Conservation (phyloP, 2,888 invertebrate species). For the Oithona nana region DNA sequence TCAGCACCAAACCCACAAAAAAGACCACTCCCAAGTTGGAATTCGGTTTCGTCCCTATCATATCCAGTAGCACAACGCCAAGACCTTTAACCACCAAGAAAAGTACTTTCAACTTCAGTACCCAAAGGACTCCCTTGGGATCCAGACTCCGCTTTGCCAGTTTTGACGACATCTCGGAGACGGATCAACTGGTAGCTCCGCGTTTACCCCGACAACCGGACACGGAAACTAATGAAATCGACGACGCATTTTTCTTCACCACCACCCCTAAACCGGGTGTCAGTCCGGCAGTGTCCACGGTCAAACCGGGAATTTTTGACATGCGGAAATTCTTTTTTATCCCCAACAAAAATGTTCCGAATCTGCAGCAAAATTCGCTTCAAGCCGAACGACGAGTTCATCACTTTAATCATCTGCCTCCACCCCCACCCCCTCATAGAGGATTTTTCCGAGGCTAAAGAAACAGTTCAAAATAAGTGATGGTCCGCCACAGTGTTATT, state of each 20-base stretch:
- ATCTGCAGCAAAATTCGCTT: neutral
- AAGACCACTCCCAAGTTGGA: neutral
- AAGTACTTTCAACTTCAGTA: neutral
- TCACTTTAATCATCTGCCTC: too few species aligned
- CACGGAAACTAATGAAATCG: neutral
- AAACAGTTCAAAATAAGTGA: too few species aligned
- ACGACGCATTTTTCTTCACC: constrained; percentile 1
- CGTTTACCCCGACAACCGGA: neutral
- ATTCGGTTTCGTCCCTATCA: neutral
- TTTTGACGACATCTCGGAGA: neutral
- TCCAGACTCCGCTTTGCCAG: neutral
- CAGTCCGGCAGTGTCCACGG: neutral
- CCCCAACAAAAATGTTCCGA: neutral
- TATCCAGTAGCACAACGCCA: too few species aligned
- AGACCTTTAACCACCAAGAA: neutral
- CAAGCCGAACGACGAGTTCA: neutral
- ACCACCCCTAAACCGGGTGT: neutral
- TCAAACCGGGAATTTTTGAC: neutral
- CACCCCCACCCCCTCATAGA: too few species aligned
- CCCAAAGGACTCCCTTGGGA: neutral
- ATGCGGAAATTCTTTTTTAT: neutral
- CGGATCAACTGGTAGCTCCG: neutral
- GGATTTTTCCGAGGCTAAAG: too few species aligned
- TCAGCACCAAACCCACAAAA: too few species aligned
- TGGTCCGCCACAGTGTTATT: too few species aligned